phyloP scores from a whole-genome alignment of 2,888 invertebrate species.

The Drosophila quinaria region DNA sequence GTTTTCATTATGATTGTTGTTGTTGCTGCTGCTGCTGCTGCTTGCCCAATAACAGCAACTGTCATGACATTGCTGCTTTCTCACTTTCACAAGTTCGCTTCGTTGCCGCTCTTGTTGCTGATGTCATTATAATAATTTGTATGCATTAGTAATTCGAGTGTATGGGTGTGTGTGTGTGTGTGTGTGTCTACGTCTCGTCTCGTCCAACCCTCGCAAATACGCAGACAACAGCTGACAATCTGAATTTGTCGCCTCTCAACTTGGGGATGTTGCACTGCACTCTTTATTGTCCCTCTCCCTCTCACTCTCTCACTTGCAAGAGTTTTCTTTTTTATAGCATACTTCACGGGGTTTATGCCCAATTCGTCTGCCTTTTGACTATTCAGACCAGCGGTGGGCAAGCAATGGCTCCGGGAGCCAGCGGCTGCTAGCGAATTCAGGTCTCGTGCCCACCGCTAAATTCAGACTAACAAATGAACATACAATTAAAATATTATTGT shows the following conservation, averaged over 20 bases:
- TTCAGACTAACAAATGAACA: too few relatives aligned
- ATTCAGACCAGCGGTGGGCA: too few relatives aligned
- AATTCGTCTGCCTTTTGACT: conserved; percentile 2
- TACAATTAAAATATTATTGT: too few relatives aligned
- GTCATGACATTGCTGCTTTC: conserved; percentile 67
- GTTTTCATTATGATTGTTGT: conserved; percentile 13
- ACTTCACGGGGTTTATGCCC: conserved; percentile 35
- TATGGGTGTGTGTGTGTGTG: conserved; percentile 10
- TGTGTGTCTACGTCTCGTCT: conserved; percentile 20
- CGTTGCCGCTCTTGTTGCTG: conserved; percentile 41
- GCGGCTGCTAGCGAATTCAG: too few relatives aligned
- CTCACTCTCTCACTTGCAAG: not conserved
- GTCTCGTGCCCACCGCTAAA: too few relatives aligned
- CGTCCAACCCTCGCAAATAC: conserved; percentile 40
- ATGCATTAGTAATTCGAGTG: conserved; percentile 71
- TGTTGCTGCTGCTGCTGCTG: conserved; percentile 13
- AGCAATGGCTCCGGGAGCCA: too few relatives aligned
- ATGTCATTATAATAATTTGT: conserved; percentile 77
- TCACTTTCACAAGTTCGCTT: conserved; percentile 68
- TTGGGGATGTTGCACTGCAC: conserved; percentile 40
- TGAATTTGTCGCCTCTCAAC: conserved; percentile 27
- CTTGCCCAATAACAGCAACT: conserved; percentile 43
- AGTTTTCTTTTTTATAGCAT: conserved; percentile 36
- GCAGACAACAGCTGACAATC: conserved; percentile 40
- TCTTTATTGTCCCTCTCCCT: not conserved